phyloP scores from a whole-genome alignment of 2,113 vertebrate species.

The Anhinga anhinga region DNA sequence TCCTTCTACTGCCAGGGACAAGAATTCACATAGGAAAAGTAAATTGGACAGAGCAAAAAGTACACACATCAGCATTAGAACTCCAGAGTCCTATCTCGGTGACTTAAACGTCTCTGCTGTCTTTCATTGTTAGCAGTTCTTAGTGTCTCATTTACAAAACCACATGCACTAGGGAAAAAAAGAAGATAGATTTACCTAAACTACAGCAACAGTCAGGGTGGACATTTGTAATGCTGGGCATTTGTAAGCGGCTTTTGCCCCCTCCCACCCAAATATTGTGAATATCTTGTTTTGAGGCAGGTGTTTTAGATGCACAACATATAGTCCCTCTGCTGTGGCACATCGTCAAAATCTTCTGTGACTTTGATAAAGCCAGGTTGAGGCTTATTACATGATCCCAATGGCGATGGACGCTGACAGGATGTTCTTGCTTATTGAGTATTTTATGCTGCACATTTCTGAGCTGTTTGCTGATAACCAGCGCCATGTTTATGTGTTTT shows the following conservation, averaged over 20 bases:
- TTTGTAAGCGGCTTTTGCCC: not conserved
- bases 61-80: not conserved
- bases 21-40: not conserved
- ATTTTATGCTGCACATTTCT: not conserved
- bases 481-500: not conserved
- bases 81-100: not conserved
- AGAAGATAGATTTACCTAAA: not conserved
- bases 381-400: not conserved
- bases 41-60: not conserved
- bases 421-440: not conserved
- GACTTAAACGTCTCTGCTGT: not conserved
- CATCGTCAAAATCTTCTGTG: not conserved
- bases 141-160: not conserved
- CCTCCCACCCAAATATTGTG: fast-evolving
- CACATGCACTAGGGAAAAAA: not conserved
- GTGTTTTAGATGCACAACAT: not conserved
- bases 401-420: not conserved
- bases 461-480: not conserved
- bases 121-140: not conserved
- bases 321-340: not conserved
- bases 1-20: not conserved
- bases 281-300: not conserved
- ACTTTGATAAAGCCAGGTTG: not conserved
- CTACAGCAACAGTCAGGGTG: not conserved
- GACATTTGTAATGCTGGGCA: not conserved